Base-by-base conservation (phyloP, 2,113 vertebrate species). In the Heterocephalus glaber region DNA sequence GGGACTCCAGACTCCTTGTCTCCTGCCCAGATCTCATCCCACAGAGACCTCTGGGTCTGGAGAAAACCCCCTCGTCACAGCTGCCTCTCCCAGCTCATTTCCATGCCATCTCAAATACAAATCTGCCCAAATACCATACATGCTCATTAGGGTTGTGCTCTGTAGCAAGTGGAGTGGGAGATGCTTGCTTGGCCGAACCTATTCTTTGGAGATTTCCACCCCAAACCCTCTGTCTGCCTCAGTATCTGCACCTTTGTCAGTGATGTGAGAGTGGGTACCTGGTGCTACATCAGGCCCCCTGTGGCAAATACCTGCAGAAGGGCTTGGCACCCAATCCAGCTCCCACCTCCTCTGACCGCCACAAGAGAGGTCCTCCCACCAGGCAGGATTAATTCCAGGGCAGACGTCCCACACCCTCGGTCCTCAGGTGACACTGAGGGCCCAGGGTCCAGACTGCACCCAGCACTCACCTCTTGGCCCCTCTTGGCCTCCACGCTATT, bases 401-500 rank as follows among this genome's bases (percentile, higher is more conserved):
- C 56, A 83, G 89, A 30, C 26, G 28, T 47, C 35, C 2, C 17
- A 60, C 35, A 54, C 60, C 63, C 0, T 76, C 14, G 16, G 47
- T 54, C 83, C 63, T 12, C 38, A 20, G 47, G 49, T n/a, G 86
- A 83, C 22, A 17, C 56, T 70, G 13, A 94, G 83, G 38, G 26
- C 20, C 49, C 22, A 28, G 33, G 86, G 58, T 35, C 65, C 86
- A 74, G 72, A 60, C 65, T 35, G 47, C 52, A 83, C 54, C 41
- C 58, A 5, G 30, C 3, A 1, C 65, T 95, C 83, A 86, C 86
- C 92, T 95, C 84, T 77, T 26, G 70, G 90, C 63, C 88, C 60
- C 87, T 93, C 87, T 77, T 35, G 54, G 92, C 81, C 85, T 60
- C 20, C 6, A 26, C 52, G 63, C 61, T 94, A 30, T 68, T 79